These are phyloP conservation scores for Tachina lurida DNA, from an alignment of 2,888 invertebrate species.

Conservation along the genomic window DNA sequence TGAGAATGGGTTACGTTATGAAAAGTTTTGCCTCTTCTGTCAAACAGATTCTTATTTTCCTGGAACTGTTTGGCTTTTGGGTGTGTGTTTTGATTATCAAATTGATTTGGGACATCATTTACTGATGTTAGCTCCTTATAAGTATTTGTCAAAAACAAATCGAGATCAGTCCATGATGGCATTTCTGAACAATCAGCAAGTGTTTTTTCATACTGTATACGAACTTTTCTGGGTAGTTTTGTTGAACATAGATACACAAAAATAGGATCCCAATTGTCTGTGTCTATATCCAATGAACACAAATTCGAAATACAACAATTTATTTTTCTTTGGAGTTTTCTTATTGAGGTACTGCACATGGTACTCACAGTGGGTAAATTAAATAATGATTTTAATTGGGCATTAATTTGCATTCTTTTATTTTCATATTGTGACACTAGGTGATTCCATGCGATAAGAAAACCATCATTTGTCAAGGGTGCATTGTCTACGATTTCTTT, in stretches of 20 bases:
- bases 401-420: conserved; percentile 21
- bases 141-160: conserved; percentile 17
- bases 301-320: conserved; percentile 15
- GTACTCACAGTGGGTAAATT: conserved; percentile 30
- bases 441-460: conserved; percentile 11
- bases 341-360: neutral
- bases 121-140: conserved; percentile 20
- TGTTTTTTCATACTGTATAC: conserved; percentile 3
- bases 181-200: conserved; percentile 3
- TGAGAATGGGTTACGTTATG: neutral
- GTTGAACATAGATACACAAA: conserved; percentile 7
- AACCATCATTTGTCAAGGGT: conserved; percentile 22
- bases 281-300: conserved; percentile 15
- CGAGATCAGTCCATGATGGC: conserved; percentile 2
- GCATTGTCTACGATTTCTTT: too few relatives aligned
- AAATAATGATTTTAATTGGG: conserved; percentile 22
- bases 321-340: too few relatives aligned
- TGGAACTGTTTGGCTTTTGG: neutral
- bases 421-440: conserved; percentile 26
- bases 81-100: neutral
- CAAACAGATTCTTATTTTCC: neutral
- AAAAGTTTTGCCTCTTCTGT: neutral
- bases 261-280: conserved; percentile 18
- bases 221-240: neutral
- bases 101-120: neutral